Conservation (phyloP, 2,888 invertebrate genomes). For the Chymomyza fuscimana region DNA sequence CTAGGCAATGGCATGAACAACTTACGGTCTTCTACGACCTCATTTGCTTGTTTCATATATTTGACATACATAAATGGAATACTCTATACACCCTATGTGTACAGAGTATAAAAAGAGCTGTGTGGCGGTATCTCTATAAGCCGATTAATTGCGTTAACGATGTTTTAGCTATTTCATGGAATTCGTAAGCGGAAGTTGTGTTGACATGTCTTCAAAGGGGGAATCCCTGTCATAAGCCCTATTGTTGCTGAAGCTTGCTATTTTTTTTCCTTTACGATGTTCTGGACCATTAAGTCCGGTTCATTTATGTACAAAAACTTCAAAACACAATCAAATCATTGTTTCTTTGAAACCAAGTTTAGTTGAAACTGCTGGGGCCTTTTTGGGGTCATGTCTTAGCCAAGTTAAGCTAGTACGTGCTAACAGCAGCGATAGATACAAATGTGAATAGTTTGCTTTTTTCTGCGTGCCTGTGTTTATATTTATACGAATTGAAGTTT, state of each 20-base stretch:
- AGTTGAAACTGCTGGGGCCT: background rate
- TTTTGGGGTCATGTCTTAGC: conserved; percentile 14
- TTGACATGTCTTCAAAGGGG: background rate
- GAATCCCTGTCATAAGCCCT: background rate
- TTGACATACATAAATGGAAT: too few relatives aligned
- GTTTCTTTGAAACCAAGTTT: background rate
- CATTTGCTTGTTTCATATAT: too few relatives aligned
- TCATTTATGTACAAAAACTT: background rate
- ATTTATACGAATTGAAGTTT: conserved; percentile 15
- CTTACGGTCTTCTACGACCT: too few relatives aligned
- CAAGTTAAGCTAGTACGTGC: conserved; percentile 44
- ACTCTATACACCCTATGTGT: too few relatives aligned
- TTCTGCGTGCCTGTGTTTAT: conserved; percentile 25
- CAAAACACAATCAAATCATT: background rate
- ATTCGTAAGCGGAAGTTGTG: background rate
- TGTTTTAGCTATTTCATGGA: background rate
- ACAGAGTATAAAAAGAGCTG: conserved; percentile 4
- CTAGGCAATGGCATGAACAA: too few relatives aligned
- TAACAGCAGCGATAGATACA: background rate
- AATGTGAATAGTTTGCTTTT: conserved; percentile 12
- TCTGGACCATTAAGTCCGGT: background rate
- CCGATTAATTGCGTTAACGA: conserved; percentile 35
- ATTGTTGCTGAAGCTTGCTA: background rate
- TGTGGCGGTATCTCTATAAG: conserved; percentile 42
- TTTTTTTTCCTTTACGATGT: background rate